Base-by-base conservation (phyloP, 2,888 invertebrate species). In the Gortyna flavago region DNA sequence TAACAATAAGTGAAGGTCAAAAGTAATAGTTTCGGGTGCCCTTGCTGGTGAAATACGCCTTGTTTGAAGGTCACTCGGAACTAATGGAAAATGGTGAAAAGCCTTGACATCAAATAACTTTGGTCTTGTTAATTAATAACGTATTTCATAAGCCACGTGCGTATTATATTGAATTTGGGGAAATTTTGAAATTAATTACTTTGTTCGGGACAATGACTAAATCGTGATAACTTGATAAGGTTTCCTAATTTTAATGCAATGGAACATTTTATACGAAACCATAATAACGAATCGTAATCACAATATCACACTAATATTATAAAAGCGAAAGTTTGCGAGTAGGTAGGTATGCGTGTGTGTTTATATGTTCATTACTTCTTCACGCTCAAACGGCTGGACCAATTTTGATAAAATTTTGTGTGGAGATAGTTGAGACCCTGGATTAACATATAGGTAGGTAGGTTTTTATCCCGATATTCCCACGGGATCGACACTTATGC, bases 101-200 rank as follows among this genome's bases (percentile, higher is more conserved):
- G 32, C 87, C 85, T 87, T 87, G 86, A 80, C 79, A 81, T 77
- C 65, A 64, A 87, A 80, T 70, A 77, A 78, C 67, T 80, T 78
- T 66, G 61, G 62, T 51, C 29, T 57, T 73, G 68, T 82, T 85
- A 83, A 80, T 85, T 83, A 80, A 69, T 71, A 65, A 72, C 64
- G 54, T 79, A 72, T 72, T 69, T 75, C 25, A 74, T 67, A 79
- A 25, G n/a, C 48, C 54, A 61, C 59, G 64, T 81, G 66, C 41
- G 48, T 73, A 21, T 57, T 54, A n/a, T 72, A 32, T 80, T 83
- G 48, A 41, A 65, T 62, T 83, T 51, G 38, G 69, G n/a, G 29
- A 77, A 32, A 44, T 65, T 62, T 72, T 51, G 13, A 57, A 80
- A 70, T 77, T 54, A 38, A 68, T 74, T 85, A 35, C 59, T 65